Evolutionary conservation across 2,113 vertebrate species (phyloP), one percentile per base, ranked within the genome.

Genomic region (Crypturellus undulatus): DNA sequence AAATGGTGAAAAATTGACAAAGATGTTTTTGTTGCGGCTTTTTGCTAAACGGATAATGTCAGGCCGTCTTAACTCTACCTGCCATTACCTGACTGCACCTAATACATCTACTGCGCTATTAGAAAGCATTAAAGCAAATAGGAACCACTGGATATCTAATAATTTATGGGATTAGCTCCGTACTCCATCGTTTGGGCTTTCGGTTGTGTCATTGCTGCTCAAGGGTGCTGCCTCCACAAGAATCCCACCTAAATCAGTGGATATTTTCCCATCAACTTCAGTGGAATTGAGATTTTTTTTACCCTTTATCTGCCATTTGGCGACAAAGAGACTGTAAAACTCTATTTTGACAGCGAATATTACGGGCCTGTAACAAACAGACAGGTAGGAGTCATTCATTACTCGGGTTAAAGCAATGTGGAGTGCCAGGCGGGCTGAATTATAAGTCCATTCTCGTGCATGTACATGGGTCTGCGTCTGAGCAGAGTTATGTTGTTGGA

Each of bases 401-500:
- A 76, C 79, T 93, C 84, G 84, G 87, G 62, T 89, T 82, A 90
- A 90, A 96, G 93, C 90, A 95, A 93, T 89, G 68, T 90, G 79
- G 90, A 84, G 85, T 93, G 93, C 93, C 94, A 94, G 86, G 88
- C 92, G 73, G 80, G 26, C 67, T 96, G 92, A 96, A 81, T 96
- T 96, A 96, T 94, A 94, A 90, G 90, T 90, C 83, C 88, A 87
- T 95, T 95, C 93, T 89, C 78, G 88, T 90, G 79, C 42, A 75
- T 89, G 49, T 89, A 82, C 62, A 77, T 24, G 80, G 90, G 19
- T 93, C n/a, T 92, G 45, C 71, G 40, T 88, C 90, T 86, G 85
- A 80, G 86, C 77, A 92, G 95, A 94, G 94, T 94, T 95, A 96
- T 89, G 92, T 84, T 96, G 96, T 95, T 77, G 73, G 54, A 94